Evolutionary conservation across 2,113 vertebrate species (phyloP), one percentile per base, ranked within the genome.

Genomic region (Crocuta crocuta): DNA sequence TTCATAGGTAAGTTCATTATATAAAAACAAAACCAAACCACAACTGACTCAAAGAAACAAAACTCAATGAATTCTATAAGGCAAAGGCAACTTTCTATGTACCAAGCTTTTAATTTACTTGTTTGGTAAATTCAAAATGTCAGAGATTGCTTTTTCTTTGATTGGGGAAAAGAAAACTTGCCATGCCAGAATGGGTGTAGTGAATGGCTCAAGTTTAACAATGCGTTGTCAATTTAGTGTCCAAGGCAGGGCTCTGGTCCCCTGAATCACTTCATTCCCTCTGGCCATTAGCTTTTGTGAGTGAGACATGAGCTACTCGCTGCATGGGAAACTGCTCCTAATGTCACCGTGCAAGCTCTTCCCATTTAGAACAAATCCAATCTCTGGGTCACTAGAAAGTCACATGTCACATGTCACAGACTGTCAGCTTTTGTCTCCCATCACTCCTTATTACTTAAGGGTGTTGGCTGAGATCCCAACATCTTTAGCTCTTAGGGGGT

Each of bases 361-460:
- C 53, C 35, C 55, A 35, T 90, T 87, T 78, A 81, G 89, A 96
- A 78, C n/a, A 81, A 93, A 81, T 76, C 28, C 55, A 71, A 45
- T 85, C 85, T 84, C 71, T 93, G 81, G 85, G 85, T 94, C 89
- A 94, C 70, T 58, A 86, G 92, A 26, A 87, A 96, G 68, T 73
- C 53, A 68, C 71, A 91, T 81, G 85, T 61, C 61, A 55, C 73
- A 71, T 26, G 93, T 45, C 65, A 82, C 45, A 84, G 16, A 33
- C n/a, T 87, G 81, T 83, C 91, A 89, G n/a, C 63, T 83, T 73
- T 86, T 87, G 63, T 83, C 24, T 90, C 24, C 33, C 65, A 94
- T 95, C 93, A 91, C 26, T 95, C 55, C 85, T 97, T 96, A 80
- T 89, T 91, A 76, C 33, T 80, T 85, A 88, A 74, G 23, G 24